These are phyloP conservation scores for Mastomys coucha DNA, from an alignment of 2,113 vertebrate species.

Conservation along the genomic window DNA sequence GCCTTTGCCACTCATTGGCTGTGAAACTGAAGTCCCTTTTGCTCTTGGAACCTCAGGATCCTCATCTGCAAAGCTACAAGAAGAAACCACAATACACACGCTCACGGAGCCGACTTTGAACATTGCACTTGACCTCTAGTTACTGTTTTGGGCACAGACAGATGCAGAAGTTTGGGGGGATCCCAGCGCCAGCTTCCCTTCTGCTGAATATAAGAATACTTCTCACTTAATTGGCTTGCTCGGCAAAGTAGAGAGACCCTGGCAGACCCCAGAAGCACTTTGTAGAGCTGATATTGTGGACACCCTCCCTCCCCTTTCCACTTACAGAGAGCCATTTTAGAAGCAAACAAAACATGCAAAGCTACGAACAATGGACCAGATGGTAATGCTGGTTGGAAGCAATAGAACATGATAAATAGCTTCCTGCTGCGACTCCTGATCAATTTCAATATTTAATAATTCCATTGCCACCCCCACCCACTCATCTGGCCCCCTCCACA, in stretches of 20 bases:
- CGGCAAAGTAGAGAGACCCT: slow-evolving; percentile 58
- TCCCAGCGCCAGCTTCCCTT: not conserved
- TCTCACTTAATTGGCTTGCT: slow-evolving; percentile 31
- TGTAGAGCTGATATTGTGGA: not conserved
- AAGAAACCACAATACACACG: not conserved
- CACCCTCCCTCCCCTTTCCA: not conserved
- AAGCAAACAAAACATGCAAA: slow-evolving; percentile 78
- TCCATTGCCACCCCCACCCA: slow-evolving; percentile 54
- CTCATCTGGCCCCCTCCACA: slow-evolving; percentile 51
- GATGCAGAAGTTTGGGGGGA: not conserved
- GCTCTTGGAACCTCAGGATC: not conserved
- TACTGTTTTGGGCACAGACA: not conserved
- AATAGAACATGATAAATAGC: slow-evolving; percentile 82
- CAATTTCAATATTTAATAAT: slow-evolving; percentile 83
- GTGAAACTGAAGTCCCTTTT: not conserved
- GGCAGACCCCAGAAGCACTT: slow-evolving; percentile 21
- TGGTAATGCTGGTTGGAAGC: slow-evolving; percentile 78
- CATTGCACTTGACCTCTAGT: no score
- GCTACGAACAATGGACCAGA: slow-evolving; percentile 84
- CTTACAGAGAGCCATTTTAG: slow-evolving; percentile 70
- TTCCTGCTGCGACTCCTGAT: slow-evolving; percentile 78
- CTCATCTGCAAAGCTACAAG: not conserved
- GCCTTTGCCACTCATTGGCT: not conserved
- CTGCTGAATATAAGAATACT: slow-evolving; percentile 54
- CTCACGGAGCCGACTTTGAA: accelerated